Conservation (phyloP, 2,113 vertebrate species). For the Penelope pileata region DNA sequence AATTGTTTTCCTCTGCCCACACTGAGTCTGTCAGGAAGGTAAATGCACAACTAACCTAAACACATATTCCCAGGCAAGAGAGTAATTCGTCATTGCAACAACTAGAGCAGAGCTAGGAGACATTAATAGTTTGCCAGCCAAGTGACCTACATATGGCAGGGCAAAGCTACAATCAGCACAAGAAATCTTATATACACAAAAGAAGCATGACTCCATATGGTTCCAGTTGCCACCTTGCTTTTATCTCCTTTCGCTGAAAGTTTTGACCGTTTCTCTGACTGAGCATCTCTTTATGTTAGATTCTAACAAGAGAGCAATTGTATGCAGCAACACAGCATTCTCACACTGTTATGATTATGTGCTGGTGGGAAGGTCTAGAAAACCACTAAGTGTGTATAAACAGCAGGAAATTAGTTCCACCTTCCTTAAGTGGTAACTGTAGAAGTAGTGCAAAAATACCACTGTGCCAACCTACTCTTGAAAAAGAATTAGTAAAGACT, state of each 20-base stretch:
- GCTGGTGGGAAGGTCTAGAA: not conserved
- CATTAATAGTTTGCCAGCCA: not conserved
- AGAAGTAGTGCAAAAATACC: not conserved
- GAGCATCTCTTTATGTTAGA: not conserved
- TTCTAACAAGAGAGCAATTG: not conserved
- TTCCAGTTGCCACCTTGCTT: not conserved
- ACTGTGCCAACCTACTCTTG: not conserved
- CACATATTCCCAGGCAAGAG: constrained; percentile 18
- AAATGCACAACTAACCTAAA: not conserved
- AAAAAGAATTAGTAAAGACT: not conserved
- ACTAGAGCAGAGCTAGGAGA: not conserved
- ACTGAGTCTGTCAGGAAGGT: not conserved
- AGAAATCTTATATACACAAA: not conserved
- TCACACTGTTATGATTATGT: not conserved
- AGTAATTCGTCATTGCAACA: not conserved
- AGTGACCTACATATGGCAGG: not conserved
- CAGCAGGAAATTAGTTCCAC: not conserved
- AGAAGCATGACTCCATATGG: not conserved
- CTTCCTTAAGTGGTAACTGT: not conserved
- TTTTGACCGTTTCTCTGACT: not conserved
- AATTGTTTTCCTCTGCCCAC: constrained; percentile 56
- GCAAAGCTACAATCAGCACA: not conserved
- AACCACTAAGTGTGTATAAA: not conserved
- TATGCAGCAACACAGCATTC: not conserved
- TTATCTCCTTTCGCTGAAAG: not conserved